A percentile compares a stretch with the other conserved stretches of the same genome.
These are phyloP conservation scores for Todiramphus chloris DNA, from an alignment of 2,113 vertebrate species.

Conservation along the genomic window DNA sequence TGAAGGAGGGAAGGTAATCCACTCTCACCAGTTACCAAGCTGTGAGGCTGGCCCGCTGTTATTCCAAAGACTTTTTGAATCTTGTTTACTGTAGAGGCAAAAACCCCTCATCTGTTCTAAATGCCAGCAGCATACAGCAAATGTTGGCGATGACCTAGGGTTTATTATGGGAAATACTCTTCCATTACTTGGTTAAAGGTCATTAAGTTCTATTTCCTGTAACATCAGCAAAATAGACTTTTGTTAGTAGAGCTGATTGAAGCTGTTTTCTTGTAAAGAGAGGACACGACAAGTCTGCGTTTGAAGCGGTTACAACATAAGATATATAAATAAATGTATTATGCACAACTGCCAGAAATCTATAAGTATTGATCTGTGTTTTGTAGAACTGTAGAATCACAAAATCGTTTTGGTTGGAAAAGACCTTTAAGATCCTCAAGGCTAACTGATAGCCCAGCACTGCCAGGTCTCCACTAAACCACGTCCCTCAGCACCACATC, in stretches of 20 bases:
- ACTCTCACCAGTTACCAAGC: not conserved
- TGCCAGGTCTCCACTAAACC: too few species aligned
- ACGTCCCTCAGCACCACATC: too few species aligned
- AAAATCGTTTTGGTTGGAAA: too few species aligned
- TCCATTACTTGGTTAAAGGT: not conserved
- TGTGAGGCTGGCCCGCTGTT: not conserved
- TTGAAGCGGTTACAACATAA: not conserved
- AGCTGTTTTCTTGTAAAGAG: not conserved
- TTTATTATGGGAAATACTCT: not conserved
- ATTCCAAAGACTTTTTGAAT: not conserved
- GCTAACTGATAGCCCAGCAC: too few species aligned
- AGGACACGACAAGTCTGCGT: not conserved
- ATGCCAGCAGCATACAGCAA: not conserved
- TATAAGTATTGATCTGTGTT: not conserved
- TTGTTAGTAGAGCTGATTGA: not conserved
- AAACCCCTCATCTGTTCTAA: not conserved
- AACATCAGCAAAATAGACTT: not conserved
- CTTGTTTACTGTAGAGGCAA: not conserved
- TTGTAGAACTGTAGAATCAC: not conserved
- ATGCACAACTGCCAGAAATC: not conserved
- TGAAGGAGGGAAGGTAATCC: not conserved
- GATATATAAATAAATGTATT: not conserved
- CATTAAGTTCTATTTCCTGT: not conserved
- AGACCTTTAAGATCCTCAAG: too few species aligned
- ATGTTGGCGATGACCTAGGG: not conserved